phyloP scores from a whole-genome alignment of 1,140 invertebrate genomes.

The Drosophila teissieri region DNA sequence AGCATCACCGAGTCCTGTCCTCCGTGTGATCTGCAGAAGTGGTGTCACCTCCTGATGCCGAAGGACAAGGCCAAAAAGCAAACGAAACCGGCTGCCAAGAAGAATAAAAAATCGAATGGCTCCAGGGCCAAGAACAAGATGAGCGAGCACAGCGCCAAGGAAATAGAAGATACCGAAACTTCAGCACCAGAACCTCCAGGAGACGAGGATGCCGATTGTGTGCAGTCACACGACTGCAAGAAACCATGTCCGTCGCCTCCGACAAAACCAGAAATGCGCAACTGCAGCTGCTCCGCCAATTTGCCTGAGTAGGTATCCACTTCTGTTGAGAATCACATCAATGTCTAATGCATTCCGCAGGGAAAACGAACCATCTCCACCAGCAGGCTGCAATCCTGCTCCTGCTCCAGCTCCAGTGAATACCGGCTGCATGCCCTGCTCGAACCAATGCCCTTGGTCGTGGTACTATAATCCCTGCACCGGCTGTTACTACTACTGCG shows the following conservation, averaged over 20 bases:
- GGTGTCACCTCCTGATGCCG: constrained; percentile 15
- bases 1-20: constrained; percentile 39
- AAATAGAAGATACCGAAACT: neutral
- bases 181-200: neutral
- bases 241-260: neutral
- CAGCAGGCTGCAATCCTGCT: too few relatives aligned
- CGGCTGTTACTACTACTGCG: constrained; percentile 40
- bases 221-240: neutral
- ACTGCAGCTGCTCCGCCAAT: constrained; percentile 28
- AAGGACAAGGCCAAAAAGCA: constrained; percentile 15
- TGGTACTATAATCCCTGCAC: constrained; percentile 48
- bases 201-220: neutral
- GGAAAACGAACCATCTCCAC: neutral
- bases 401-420: neutral
- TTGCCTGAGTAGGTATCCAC: constrained; percentile 4
- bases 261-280: constrained; percentile 5
- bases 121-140: neutral
- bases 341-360: neutral
- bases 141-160: neutral
- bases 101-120: neutral
- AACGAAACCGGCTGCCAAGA: neutral
- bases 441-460: constrained; percentile 1
- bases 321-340: neutral
- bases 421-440: constrained; percentile 5
- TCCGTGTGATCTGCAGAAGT: constrained; percentile 16